Evolutionary conservation across 1,140 invertebrate genomes (phyloP).

Genomic region (Euura lappo): DNA sequence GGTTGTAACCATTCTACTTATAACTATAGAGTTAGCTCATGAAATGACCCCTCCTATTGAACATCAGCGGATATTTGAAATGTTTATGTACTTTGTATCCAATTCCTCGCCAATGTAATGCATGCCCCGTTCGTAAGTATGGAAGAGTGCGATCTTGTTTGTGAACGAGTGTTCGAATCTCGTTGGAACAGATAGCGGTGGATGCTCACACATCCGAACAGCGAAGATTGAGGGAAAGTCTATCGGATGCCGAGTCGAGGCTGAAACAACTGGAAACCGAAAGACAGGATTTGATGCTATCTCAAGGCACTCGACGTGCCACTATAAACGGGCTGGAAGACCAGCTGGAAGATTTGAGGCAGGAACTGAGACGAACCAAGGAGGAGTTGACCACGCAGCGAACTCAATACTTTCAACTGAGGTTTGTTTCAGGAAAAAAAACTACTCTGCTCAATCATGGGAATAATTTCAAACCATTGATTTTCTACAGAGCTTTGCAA

Average conservation of each 20-base stretch:
- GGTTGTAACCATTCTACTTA: not conserved
- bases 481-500: conserved; percentile 63
- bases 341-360: conserved; percentile 45
- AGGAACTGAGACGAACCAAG: conserved; percentile 48
- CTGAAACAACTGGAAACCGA: conserved; percentile 50
- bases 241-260: conserved; percentile 47
- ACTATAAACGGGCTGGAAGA: conserved; percentile 51
- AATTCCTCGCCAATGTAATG: not conserved
- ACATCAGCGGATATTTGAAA: too few relatives aligned
- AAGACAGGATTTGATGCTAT: conserved; percentile 51
- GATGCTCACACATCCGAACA: conserved; percentile 61
- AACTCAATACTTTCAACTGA: conserved; percentile 53
- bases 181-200: conserved; percentile 55
- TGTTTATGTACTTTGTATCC: not conserved
- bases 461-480: conserved; percentile 47
- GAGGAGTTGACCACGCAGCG: conserved; percentile 50
- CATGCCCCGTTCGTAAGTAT: not conserved
- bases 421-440: conserved; percentile 29
- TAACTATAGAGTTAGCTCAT: too few relatives aligned
- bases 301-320: conserved; percentile 48
- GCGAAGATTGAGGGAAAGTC: conserved; percentile 43
- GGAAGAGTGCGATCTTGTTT: conserved; percentile 1
- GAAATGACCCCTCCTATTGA: too few relatives aligned
- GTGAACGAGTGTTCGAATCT: conserved; percentile 21
- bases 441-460: conserved; percentile 9